These are phyloP conservation scores for Neosilurus hyrtlii DNA, from an alignment of 2,797 vertebrate species.

Conservation along the genomic window DNA sequence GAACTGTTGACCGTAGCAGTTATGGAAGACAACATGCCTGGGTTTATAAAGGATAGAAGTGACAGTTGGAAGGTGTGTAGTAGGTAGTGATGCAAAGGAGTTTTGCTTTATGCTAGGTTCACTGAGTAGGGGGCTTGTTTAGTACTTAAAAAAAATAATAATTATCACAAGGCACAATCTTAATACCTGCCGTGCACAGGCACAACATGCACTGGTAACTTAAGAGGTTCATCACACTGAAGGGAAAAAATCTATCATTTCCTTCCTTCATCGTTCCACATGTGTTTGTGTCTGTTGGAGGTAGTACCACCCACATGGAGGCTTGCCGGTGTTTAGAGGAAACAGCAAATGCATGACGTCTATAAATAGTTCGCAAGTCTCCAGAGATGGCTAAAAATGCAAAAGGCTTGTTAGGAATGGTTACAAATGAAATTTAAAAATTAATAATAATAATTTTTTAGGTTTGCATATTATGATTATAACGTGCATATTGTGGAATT, in stretches of 20 bases:
- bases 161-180: not conserved
- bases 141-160: not conserved
- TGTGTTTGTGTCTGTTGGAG: slow-evolving; percentile 47
- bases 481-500: not conserved
- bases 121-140: not conserved
- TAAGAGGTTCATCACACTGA: slow-evolving; percentile 14
- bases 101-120: not conserved
- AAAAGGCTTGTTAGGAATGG: not conserved
- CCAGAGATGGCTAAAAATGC: slow-evolving; percentile 21
- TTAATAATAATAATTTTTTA: too few species aligned
- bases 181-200: not conserved
- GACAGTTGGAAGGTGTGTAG: not conserved
- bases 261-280: slow-evolving; percentile 29
- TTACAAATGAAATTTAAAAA: too few species aligned
- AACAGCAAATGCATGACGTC: slow-evolving; percentile 45
- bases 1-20: not conserved
- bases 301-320: slow-evolving; percentile 54
- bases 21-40: not conserved
- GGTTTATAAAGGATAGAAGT: not conserved
- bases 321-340: slow-evolving; percentile 51
- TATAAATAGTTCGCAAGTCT: slow-evolving; percentile 52
- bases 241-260: slow-evolving; percentile 2
- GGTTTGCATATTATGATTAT: too few species aligned
- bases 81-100: too few species aligned
- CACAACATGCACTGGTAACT: not conserved